Evolutionary conservation across 2,888 invertebrate genomes (phyloP).

Genomic region (Amorpha juglandis): DNA sequence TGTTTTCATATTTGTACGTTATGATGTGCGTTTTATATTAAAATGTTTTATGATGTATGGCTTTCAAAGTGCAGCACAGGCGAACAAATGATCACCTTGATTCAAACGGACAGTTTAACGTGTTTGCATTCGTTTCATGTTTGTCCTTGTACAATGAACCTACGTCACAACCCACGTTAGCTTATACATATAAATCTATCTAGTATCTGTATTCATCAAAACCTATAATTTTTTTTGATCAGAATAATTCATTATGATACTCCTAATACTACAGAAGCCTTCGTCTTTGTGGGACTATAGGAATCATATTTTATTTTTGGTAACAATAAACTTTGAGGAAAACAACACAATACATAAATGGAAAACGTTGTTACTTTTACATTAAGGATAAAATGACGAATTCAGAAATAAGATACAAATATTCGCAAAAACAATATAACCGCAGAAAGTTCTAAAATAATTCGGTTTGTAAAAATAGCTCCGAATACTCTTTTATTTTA

Average conservation of each 20-base stretch:
- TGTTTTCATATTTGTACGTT: conserved; percentile 24
- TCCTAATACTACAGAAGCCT: not conserved
- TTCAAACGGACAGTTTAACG: not conserved
- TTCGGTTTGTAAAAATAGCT: conserved; percentile 34
- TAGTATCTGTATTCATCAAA: not conserved
- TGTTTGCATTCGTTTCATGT: conserved; percentile 11
- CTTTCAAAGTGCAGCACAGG: not conserved
- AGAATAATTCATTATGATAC: not conserved
- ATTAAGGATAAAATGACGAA: conserved; percentile 16
- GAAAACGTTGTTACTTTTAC: conserved; percentile 17
- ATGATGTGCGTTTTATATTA: conserved; percentile 17
- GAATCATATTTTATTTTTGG: not conserved
- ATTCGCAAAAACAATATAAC: conserved; percentile 21
- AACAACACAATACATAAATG: conserved; percentile 18
- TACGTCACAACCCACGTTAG: not conserved
- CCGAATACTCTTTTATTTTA: conserved; percentile 37
- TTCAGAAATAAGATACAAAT: conserved; percentile 20
- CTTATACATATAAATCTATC: not conserved
- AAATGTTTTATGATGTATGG: not conserved
- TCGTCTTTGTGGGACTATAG: not conserved
- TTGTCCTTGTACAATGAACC: conserved; percentile 2
- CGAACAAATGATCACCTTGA: conserved; percentile 5
- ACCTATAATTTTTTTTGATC: not conserved
- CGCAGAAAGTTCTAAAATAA: conserved; percentile 32
- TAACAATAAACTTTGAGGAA: conserved; percentile 36